Conservation (phyloP, 2,797 vertebrate genomes). For the Saxicola maurus region DNA sequence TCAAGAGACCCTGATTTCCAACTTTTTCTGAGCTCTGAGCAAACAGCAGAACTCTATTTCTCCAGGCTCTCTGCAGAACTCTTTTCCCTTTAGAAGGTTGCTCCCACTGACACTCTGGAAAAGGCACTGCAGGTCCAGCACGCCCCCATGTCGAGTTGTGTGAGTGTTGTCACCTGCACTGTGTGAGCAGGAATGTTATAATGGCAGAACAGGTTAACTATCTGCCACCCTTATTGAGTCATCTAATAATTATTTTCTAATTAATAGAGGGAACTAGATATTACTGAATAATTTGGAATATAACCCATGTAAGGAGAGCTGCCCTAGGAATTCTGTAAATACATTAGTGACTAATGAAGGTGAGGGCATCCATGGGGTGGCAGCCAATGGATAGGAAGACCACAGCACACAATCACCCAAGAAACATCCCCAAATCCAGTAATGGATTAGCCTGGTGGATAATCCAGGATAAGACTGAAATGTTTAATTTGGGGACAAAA, state of each 20-base stretch:
- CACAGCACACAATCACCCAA: neutral
- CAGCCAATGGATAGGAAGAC: neutral
- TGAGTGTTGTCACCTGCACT: neutral
- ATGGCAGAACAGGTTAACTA: neutral
- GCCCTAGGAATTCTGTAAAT: neutral
- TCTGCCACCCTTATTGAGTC: neutral
- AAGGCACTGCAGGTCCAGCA: neutral
- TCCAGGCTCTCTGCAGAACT: neutral
- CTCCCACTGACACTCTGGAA: neutral
- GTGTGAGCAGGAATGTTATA: neutral
- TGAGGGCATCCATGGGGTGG: neutral
- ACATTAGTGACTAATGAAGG: neutral
- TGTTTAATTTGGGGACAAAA: neutral
- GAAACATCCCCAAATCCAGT: neutral
- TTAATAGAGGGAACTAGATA: neutral
- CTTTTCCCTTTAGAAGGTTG: neutral
- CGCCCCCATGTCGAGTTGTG: neutral
- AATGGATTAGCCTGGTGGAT: neutral
- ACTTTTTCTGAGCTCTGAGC: neutral
- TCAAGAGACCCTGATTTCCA: rapidly evolving
- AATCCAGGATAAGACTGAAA: neutral
- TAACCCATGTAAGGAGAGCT: neutral
- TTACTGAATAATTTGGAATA: neutral
- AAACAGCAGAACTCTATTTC: neutral
- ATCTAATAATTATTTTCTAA: neutral